A percentile compares a stretch with the other conserved stretches of the same genome.
Evolutionary conservation across 1,140 invertebrate species (phyloP).

Genomic region (Aphaenogaster floridana): DNA sequence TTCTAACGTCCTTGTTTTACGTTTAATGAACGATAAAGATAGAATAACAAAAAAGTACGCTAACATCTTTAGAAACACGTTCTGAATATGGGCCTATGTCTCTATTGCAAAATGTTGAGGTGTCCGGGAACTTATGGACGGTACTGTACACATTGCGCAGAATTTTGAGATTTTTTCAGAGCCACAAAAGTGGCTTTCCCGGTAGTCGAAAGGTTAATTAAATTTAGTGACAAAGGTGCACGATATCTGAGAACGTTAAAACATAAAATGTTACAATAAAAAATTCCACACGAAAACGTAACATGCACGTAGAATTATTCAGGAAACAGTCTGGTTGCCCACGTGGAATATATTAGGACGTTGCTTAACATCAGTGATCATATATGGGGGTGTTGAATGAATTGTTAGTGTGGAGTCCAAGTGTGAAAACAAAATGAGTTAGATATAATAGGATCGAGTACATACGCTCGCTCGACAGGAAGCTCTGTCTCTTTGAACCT

Average conservation of each 20-base stretch:
- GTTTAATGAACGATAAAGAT: too few species aligned
- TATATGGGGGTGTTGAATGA: slow-evolving; percentile 49
- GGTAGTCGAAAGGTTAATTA: background rate
- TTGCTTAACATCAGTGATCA: slow-evolving; percentile 50
- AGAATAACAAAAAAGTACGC: too few species aligned
- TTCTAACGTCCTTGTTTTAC: too few species aligned
- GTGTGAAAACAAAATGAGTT: slow-evolving; percentile 70
- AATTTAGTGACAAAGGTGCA: slow-evolving; percentile 4
- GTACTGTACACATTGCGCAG: too few species aligned
- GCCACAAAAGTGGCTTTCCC: too few species aligned
- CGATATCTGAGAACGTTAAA: background rate
- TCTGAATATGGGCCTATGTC: too few species aligned
- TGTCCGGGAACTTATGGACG: too few species aligned
- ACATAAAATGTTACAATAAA: slow-evolving; percentile 3
- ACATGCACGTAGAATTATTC: slow-evolving; percentile 29
- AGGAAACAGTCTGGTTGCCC: background rate
- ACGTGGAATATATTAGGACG: background rate
- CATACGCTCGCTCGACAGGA: slow-evolving; percentile 95
- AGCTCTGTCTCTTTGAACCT: slow-evolving; percentile 96
- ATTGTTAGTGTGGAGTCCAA: slow-evolving; percentile 63
- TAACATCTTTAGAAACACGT: too few species aligned
- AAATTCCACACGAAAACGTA: slow-evolving; percentile 27
- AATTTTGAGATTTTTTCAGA: too few species aligned
- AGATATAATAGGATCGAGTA: slow-evolving; percentile 88
- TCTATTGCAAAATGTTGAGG: too few species aligned